These are phyloP conservation scores for Oconnorella tubifera DNA, from an alignment of 2,888 invertebrate species.

Conservation along the genomic window DNA sequence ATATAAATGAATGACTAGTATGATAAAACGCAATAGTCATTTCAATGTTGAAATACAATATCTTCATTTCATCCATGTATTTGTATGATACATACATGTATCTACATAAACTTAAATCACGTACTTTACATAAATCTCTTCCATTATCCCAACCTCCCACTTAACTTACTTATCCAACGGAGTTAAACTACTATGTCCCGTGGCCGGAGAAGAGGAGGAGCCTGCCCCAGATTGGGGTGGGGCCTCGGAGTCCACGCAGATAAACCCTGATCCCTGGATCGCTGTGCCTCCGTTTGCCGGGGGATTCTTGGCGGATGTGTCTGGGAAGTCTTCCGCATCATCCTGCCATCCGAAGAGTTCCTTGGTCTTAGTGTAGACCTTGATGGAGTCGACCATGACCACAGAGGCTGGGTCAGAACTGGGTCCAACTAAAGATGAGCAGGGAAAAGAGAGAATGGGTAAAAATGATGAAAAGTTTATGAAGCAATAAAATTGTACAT, in stretches of 20 bases:
- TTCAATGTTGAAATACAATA: no score
- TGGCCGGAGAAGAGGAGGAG: neutral
- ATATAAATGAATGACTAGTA: no score
- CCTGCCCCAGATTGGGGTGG: neutral
- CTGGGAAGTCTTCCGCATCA: slow-evolving; percentile 68
- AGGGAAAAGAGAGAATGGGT: no score
- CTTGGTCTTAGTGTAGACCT: slow-evolving; percentile 91
- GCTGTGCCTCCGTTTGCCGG: neutral
- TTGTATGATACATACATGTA: no score
- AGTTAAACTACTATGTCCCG: neutral
- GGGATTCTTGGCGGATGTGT: slow-evolving; percentile 28
- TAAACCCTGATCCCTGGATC: no score
- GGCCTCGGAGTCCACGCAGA: no score
- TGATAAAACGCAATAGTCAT: no score
- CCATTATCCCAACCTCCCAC: neutral
- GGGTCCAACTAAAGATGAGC: slow-evolving; percentile 52
- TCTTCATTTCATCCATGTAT: no score
- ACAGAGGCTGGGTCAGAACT: slow-evolving; percentile 68
- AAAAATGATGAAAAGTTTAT: neutral
- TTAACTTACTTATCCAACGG: slow-evolving; percentile 9
- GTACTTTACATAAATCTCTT: neutral
- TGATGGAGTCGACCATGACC: slow-evolving; percentile 88
- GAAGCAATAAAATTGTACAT: neutral
- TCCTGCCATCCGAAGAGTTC: slow-evolving; percentile 96
- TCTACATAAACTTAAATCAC: neutral